These are phyloP conservation scores for Molossus molossus DNA, from an alignment of 2,797 vertebrate species.

Conservation along the genomic window DNA sequence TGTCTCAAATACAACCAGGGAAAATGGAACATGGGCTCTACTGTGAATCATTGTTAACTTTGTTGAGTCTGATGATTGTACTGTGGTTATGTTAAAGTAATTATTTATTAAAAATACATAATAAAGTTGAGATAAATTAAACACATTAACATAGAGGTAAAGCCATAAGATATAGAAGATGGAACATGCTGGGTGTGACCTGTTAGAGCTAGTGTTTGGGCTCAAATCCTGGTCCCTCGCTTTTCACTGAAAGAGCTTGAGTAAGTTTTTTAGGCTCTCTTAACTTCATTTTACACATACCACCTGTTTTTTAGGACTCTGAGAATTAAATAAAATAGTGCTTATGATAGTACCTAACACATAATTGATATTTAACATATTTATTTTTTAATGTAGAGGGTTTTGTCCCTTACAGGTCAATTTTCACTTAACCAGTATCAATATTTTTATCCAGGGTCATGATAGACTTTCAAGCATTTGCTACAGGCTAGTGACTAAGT, in stretches of 20 bases:
- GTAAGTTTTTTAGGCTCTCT: neutral
- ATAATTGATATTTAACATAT: neutral
- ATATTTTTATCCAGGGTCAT: neutral
- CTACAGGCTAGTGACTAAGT: neutral
- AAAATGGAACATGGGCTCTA: neutral
- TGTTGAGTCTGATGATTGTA: neutral
- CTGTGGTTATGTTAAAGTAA: neutral
- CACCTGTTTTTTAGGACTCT: neutral
- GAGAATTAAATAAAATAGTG: conserved; percentile 8
- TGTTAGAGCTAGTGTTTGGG: neutral
- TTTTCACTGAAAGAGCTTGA: neutral
- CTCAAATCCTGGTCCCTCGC: neutral
- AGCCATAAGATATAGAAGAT: neutral
- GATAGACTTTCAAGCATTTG: conserved; percentile 50
- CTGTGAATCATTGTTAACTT: neutral
- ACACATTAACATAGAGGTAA: neutral
- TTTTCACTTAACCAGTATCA: conserved; percentile 26
- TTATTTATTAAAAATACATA: neutral
- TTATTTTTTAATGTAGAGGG: neutral
- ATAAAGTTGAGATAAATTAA: neutral
- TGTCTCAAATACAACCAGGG: neutral
- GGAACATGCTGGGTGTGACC: neutral
- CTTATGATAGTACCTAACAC: neutral
- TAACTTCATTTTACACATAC: conserved; percentile 14
- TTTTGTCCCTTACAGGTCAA: neutral